phyloP scores from a whole-genome alignment of 1,140 invertebrate species.

The Phocides pigmalion region DNA sequence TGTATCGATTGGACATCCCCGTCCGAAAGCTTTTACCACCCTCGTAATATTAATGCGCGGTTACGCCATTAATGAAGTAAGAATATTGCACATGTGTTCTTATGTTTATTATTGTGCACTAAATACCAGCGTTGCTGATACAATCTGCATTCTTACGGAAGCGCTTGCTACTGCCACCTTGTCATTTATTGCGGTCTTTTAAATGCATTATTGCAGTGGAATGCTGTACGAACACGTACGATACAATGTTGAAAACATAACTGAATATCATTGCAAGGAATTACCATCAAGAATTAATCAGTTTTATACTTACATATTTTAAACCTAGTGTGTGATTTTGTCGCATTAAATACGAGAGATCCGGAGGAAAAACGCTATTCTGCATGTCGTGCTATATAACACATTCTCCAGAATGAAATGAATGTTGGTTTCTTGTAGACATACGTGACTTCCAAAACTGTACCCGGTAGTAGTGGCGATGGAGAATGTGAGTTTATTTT shows the following conservation, averaged over 20 bases:
- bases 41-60: too few species aligned
- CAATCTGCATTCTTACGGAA: conserved; percentile 16
- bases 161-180: background rate
- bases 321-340: background rate
- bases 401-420: too few species aligned
- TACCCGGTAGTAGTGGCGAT: too few species aligned
- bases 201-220: background rate
- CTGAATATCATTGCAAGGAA: background rate
- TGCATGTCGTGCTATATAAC: too few species aligned
- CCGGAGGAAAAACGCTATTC: too few species aligned
- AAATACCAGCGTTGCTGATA: background rate
- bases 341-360: too few species aligned
- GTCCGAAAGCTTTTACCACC: too few species aligned
- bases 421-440: too few species aligned
- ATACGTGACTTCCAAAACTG: too few species aligned
- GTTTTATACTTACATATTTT: background rate
- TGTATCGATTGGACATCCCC: too few species aligned
- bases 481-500: too few species aligned
- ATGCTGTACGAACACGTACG: background rate
- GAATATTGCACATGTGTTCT: background rate
- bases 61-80: background rate
- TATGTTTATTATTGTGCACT: conserved; percentile 14
- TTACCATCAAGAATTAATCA: conserved; percentile 5
- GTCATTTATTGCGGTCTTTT: background rate
- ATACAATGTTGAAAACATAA: conserved; percentile 7